These are phyloP conservation scores for Cosmopolites sordidus DNA, from an alignment of 2,888 invertebrate species.

Conservation along the genomic window DNA sequence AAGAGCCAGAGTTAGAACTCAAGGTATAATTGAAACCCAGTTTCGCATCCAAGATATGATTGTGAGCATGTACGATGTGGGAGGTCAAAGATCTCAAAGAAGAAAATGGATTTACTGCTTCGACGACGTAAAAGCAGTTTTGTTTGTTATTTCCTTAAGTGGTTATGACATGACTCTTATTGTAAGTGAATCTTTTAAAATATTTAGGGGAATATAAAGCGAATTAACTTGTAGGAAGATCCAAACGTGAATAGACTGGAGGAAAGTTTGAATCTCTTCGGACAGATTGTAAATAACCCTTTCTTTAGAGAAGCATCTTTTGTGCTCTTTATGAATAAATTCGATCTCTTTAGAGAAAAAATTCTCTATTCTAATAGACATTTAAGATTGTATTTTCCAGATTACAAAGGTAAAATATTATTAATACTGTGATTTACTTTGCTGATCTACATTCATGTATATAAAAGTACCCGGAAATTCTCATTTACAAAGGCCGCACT, in stretches of 20 bases:
- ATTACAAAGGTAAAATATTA: conserved; percentile 52
- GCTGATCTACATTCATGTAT: neutral
- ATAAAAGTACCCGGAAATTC: too few species aligned
- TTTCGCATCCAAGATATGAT: conserved; percentile 59
- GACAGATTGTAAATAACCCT: conserved; percentile 61
- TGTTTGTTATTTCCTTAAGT: conserved; percentile 62
- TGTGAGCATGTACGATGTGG: conserved; percentile 61
- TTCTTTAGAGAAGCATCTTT: conserved; percentile 61
- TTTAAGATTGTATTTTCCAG: conserved; percentile 57
- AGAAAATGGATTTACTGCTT: conserved; percentile 67
- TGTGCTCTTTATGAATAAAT: conserved; percentile 62
- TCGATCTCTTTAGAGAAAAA: conserved; percentile 62
- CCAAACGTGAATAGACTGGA: conserved; percentile 58
- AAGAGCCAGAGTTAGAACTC: conserved; percentile 60
- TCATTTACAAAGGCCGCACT: too few species aligned
- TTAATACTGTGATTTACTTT: conserved; percentile 1
- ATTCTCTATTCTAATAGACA: conserved; percentile 60
- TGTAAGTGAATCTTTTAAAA: conserved; percentile 37
- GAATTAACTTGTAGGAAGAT: conserved; percentile 51
- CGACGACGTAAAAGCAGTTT: conserved; percentile 60
- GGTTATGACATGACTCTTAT: conserved; percentile 63
- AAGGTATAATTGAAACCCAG: conserved; percentile 63
- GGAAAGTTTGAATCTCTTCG: conserved; percentile 61
- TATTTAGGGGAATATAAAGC: neutral
- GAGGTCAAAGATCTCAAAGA: conserved; percentile 62